These are phyloP conservation scores for Bufo bufo DNA, from an alignment of 2,113 vertebrate species.

Conservation along the genomic window DNA sequence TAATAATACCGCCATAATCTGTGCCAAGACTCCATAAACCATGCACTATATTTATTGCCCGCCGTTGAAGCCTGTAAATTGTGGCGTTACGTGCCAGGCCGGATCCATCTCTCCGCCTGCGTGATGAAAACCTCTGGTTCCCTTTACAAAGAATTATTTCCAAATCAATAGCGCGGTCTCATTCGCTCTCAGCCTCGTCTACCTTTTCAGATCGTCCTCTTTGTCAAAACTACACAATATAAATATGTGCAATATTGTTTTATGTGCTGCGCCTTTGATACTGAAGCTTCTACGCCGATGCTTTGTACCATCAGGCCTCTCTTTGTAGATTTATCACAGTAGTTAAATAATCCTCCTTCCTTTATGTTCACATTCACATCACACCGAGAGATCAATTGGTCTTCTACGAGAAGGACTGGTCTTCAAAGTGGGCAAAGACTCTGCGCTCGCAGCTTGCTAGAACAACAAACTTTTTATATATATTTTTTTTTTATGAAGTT, in stretches of 20 bases:
- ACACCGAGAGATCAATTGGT: constrained; percentile 53
- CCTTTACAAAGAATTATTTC: constrained; percentile 28
- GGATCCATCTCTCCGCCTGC: background rate
- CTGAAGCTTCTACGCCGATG: background rate
- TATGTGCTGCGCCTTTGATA: constrained; percentile 35
- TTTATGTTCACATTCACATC: constrained; percentile 51
- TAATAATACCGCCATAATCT: background rate
- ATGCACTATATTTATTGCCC: background rate
- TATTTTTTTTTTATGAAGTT: constrained; percentile 13
- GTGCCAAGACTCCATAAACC: background rate
- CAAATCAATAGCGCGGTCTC: constrained; percentile 2
- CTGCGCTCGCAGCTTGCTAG: constrained; percentile 36
- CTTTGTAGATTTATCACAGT: constrained; percentile 37
- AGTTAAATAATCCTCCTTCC: constrained; percentile 35
- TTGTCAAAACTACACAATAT: constrained; percentile 14
- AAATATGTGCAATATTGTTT: constrained; percentile 24
- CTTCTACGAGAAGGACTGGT: constrained; percentile 30
- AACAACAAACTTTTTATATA: constrained; percentile 14
- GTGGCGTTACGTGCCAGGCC: background rate
- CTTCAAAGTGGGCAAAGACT: constrained; percentile 50
- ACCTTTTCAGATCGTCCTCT: constrained; percentile 8
- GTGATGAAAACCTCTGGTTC: constrained; percentile 5
- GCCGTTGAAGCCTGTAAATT: background rate
- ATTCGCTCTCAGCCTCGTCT: background rate
- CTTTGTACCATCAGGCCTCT: background rate